phyloP scores from a whole-genome alignment of 2,888 invertebrate species.

The Lucinisca nassula region DNA sequence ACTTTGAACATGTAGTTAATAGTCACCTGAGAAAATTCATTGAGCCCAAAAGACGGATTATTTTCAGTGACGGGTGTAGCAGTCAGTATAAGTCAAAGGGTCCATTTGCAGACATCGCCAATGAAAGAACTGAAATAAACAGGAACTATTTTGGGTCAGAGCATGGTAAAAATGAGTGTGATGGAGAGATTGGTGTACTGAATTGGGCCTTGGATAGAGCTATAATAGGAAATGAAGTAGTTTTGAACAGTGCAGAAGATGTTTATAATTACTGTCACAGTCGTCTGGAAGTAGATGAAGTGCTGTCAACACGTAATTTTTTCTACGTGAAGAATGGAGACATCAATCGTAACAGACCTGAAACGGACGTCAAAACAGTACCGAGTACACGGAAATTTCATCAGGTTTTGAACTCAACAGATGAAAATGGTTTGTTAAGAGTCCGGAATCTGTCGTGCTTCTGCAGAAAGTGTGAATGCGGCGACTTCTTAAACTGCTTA shows the following conservation, averaged over 20 bases:
- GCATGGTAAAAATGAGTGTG: conserved; percentile 67
- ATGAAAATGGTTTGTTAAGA: conserved; percentile 10
- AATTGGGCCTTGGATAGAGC: conserved; percentile 62
- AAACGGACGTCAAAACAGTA: conserved; percentile 54
- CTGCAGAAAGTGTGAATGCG: conserved; percentile 38
- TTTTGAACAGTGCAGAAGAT: conserved; percentile 17
- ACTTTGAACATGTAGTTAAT: conserved; percentile 31
- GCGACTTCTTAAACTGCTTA: conserved; percentile 25
- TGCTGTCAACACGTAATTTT: conserved; percentile 42
- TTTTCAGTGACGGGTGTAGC: conserved; percentile 66
- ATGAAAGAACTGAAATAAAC: conserved; percentile 21
- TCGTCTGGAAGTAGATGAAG: neutral
- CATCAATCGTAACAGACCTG: conserved; percentile 52
- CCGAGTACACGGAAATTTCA: conserved; percentile 50
- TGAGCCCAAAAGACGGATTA: no score
- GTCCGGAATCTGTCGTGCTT: conserved; percentile 53
- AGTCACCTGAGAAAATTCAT: no score
- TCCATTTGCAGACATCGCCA: conserved; percentile 52
- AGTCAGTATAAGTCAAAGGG: conserved; percentile 64
- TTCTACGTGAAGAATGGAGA: conserved; percentile 47
- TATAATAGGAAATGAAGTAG: conserved; percentile 51
- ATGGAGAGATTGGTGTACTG: conserved; percentile 54
- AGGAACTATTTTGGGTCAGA: conserved; percentile 62
- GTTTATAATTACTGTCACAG: no score
- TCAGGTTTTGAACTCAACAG: conserved; percentile 24